phyloP scores from a whole-genome alignment of 64 coral and sea anemone genomes.

The Montipora foliosa region DNA sequence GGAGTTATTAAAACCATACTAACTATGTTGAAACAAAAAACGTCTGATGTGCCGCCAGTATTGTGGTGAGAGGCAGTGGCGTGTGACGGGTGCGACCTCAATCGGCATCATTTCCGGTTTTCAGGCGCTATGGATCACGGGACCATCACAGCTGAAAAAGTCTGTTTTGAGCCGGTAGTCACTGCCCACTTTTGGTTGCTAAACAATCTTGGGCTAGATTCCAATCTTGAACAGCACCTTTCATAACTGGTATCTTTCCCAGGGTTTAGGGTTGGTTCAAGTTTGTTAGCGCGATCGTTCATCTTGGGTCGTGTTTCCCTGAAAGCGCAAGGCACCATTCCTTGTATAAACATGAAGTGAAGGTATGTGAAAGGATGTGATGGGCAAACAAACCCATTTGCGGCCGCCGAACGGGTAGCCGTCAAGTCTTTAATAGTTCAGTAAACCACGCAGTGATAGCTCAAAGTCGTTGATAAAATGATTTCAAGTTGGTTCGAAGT shows the following conservation, averaged over 20 bases:
- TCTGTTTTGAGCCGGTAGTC: too few species aligned
- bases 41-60: too few species aligned
- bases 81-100: too few species aligned
- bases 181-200: too few species aligned
- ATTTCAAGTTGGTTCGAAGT: background rate
- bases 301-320: background rate
- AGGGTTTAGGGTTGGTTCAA: background rate
- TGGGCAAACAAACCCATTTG: slow-evolving; percentile 7
- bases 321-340: background rate
- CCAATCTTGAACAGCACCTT: background rate
- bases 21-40: too few species aligned
- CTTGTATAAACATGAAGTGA: background rate
- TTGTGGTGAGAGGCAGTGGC: too few species aligned
- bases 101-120: too few species aligned
- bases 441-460: background rate
- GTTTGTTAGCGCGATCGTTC: background rate
- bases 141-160: background rate
- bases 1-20: too few species aligned
- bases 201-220: too few species aligned
- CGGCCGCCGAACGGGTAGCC: background rate
- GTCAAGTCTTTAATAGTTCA: background rate
- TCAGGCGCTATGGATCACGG: too few species aligned
- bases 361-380: background rate
- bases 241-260: background rate
- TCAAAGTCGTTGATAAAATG: background rate